Evolutionary conservation across 2,797 vertebrate genomes (phyloP), one percentile per base, ranked within the genome.

Genomic region (Pterois miles): DNA sequence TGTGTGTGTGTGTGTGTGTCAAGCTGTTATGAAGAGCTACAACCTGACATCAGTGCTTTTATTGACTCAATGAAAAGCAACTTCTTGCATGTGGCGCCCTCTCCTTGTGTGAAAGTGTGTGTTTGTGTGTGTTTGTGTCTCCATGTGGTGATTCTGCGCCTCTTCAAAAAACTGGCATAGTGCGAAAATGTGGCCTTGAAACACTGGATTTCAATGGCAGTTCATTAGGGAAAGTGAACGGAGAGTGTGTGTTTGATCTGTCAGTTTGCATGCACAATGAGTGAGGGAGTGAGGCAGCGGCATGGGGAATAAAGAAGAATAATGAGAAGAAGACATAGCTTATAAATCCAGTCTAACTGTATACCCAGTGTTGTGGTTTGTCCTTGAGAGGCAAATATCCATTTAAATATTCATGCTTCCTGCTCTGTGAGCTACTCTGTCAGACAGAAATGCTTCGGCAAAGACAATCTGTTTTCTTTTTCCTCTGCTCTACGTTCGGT

Each of bases 321-420:
- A 65, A 77, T 22, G 78, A 34, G 65, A 83, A 23, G 72, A 75
- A 64, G 57, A 33, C 6, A 8, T 1, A 52, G 71, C 36, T 8
- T 31, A 48, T 64, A 34, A 68, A 81, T 83, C 74, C 71, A 56
- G 57, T 34, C 6, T 18, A 38, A 63, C 56, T 65, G 23, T 65
- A 33, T 4, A 25, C 65, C 36, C 46, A 25, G 71, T 31, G 38
- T n/a, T 34, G 76, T 20, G 43, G 5, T 76, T 76, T 22, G 81
- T 84, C 80, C 82, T 87, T 85, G 80, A 83, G 74, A 80, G 13
- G 56, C 20, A 83, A 78, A 86, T 20, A 65, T 13, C 34, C 29
- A 23, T 75, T 64, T 81, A 75, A 85, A 86, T 88, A 86, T 84
- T 80, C 68, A 82, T 64, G 71, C 22, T 68, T 50, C 20, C 57